A percentile compares a stretch with the other conserved stretches of the same genome.
These are phyloP conservation scores for Campylorhamphus procurvoides DNA, from an alignment of 2,113 vertebrate species.

Conservation along the genomic window DNA sequence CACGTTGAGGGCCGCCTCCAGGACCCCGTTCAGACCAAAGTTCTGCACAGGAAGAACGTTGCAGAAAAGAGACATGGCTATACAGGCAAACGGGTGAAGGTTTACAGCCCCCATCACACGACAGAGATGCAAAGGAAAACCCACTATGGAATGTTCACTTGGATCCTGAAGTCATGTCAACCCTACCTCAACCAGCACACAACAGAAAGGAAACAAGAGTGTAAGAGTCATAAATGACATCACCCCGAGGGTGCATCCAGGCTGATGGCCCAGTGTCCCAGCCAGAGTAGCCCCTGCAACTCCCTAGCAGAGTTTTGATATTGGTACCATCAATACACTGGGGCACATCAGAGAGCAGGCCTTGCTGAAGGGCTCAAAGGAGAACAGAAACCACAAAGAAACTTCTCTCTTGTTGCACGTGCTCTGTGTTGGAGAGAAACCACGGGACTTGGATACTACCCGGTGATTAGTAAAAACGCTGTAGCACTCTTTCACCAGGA, in stretches of 20 bases:
- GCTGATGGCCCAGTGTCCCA: neutral
- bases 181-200: neutral
- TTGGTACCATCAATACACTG: neutral
- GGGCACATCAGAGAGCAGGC: neutral
- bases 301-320: neutral
- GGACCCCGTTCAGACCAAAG: conserved; percentile 51
- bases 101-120: neutral
- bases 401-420: neutral
- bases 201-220: neutral
- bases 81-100: neutral
- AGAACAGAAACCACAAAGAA: neutral
- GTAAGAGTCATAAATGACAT: neutral
- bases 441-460: neutral
- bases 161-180: neutral
- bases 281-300: neutral
- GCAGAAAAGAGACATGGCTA: neutral
- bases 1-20: neutral
- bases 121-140: neutral
- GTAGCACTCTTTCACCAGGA: conserved; percentile 84
- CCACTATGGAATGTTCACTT: rapidly evolving
- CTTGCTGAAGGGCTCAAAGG: neutral
- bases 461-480: conserved; percentile 76
- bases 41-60: conserved; percentile 28
- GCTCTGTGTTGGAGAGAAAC: neutral
- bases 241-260: neutral